Conservation (phyloP, 2,888 invertebrate species). For the Eulithis testata region DNA sequence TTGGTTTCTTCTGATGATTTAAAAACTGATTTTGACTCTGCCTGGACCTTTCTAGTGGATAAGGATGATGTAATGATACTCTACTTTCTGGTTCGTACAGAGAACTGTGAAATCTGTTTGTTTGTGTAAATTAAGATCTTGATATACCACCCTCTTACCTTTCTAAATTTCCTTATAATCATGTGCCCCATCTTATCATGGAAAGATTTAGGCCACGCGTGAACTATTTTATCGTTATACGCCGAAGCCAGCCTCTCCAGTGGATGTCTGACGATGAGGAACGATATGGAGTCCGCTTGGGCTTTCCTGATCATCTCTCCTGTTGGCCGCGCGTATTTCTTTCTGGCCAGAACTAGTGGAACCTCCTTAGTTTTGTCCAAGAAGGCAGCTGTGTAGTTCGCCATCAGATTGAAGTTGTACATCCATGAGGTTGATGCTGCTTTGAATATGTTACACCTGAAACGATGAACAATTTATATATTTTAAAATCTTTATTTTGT, state of each 20-base stretch:
- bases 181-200: conserved; percentile 92
- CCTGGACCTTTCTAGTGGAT: no score
- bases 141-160: conserved; percentile 64
- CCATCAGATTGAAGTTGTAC: conserved; percentile 95
- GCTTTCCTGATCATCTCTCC: conserved; percentile 89
- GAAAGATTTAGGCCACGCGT: conserved; percentile 92
- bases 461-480: neutral
- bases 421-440: conserved; percentile 96
- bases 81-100: no score
- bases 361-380: conserved; percentile 91
- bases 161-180: conserved; percentile 90
- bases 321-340: conserved; percentile 91
- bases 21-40: no score
- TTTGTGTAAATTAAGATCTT: no score
- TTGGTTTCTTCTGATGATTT: no score
- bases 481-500: no score
- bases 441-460: conserved; percentile 91
- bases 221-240: conserved; percentile 93
- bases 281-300: conserved; percentile 90
- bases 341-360: conserved; percentile 90
- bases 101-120: no score
- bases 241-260: conserved; percentile 91
- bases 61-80: no score
- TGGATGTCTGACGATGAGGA: conserved; percentile 93
- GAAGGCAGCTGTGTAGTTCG: conserved; percentile 91